Base-by-base conservation (phyloP, 92 coral and sea anemone genomes). In the Zoanthus sociatus region DNA sequence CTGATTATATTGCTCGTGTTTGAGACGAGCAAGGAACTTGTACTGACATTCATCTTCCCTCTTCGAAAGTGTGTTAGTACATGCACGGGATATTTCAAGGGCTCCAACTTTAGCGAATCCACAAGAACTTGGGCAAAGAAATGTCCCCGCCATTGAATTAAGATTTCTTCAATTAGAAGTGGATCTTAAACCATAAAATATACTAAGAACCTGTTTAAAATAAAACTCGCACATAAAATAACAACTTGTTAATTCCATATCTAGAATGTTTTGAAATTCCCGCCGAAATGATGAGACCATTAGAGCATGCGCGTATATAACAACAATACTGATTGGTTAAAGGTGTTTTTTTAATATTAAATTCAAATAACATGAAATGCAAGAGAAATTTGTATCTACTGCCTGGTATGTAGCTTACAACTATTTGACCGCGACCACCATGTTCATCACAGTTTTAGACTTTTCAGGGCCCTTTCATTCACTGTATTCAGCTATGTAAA, bases 81-180 rank as follows among this genome's bases (percentile, higher is more conserved):
- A 45, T 33, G 77, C 67, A 69, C 26, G 26, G 26, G 26, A 26
- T 26, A 91, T 75, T 53, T 88, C 72, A 71, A 87, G 37, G 1
- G 93, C 92, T 9, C 67, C 84, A 33, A 82, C 86, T 83, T 87
- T 91, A 7, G 89, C 94, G 73, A 91, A 91, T 44, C 93, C 92
- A 42, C 92, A 91, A 71, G 89, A 82, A 61, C 77, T 88, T 16
- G 92, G 94, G 55, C 87, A 92, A 54, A 89, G 76, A 92, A 92
- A 92, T 78, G 92, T 73, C 66, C 82, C 92, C 31, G 94, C 50
- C 92, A 91, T 91, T 55, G 9, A 7, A 31, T 54, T 47, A 77
- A 20, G 56, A 3, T 30, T 44, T 21, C 20, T 17, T 64, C 55
- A 31, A 51, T 77, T 56, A 56, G 16, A 12, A 12, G 16, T n/a